Base-by-base conservation (phyloP, 2,113 vertebrate genomes). In the Megaleporinus macrocephalus region DNA sequence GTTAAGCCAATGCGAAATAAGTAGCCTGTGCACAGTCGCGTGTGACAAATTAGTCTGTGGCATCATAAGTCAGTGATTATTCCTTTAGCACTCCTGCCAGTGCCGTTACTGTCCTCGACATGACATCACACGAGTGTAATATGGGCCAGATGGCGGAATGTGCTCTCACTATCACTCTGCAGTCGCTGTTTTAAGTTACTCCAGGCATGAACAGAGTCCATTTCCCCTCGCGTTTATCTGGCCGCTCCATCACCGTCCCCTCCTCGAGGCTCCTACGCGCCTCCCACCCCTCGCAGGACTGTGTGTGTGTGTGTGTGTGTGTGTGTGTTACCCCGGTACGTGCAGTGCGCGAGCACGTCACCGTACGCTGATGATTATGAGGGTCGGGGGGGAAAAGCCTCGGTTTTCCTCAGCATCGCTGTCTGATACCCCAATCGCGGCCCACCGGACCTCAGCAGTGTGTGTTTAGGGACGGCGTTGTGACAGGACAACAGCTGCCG, bases 141-240 rank as follows among this genome's bases (percentile, higher is more conserved):
- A 68, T 20, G 65, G 15, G 7, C 65, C 65, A 68, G 65, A 68
- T 68, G 30, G 65, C 20, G 65, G 65, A 68, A 68, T 68, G 65
- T 68, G 65, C 20, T 68, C 65, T 68, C 41, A 44, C 41, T 44
- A 36, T 68, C 65, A 68, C 30, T 36, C 65, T 36, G 65, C 20
- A 68, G 30, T 68, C 65, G 65, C 65, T 68, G 65, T 22, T 68
- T 68, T 36, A 57, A 57, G 53, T 57, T 57, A 68, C 65, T 30
- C 36, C 65, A 36, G 65, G 65, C 65, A 68, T 36, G 65, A 68
- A 36, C 65, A 68, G 30, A 36, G 65, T 30, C 30, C 65, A 22
- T 68, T 68, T 33, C 29, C 55, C 55, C 53, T 29, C n/a, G 47
- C 26, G 44, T 78, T 78, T 30, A 33, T 78, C 76, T 53, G 41